phyloP scores from a whole-genome alignment of 2,113 vertebrate species.

The Pavo muticus region DNA sequence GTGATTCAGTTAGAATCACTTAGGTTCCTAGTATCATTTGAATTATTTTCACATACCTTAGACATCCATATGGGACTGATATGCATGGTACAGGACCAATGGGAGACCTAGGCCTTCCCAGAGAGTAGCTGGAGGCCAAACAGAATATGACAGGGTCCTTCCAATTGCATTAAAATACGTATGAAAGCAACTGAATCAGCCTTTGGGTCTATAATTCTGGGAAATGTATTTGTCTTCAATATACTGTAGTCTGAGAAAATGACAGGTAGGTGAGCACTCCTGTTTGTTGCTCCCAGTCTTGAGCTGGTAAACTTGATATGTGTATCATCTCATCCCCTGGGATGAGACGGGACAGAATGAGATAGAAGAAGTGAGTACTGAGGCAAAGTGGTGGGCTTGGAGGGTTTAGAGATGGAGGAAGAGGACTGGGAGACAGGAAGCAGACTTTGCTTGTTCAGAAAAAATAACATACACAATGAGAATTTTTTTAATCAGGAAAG shows the following conservation, averaged over 20 bases:
- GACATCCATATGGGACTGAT: neutral
- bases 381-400: neutral
- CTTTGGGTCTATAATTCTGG: neutral
- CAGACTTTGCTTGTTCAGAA: neutral
- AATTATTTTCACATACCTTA: neutral
- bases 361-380: neutral
- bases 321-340: neutral
- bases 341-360: neutral
- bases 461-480: neutral
- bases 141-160: neutral
- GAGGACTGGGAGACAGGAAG: neutral
- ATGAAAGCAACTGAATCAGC: neutral
- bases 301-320: fast-evolving
- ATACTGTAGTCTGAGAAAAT: neutral
- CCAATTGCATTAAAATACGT: neutral
- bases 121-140: neutral
- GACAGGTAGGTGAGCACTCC: neutral
- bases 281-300: neutral
- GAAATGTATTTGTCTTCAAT: neutral
- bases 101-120: neutral
- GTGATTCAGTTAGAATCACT: neutral
- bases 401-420: neutral
- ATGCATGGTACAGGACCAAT: neutral
- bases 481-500: neutral
- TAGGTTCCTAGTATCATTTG: neutral